Conservation (phyloP, 2,113 vertebrate species). For the Grammomys dolichurus region DNA sequence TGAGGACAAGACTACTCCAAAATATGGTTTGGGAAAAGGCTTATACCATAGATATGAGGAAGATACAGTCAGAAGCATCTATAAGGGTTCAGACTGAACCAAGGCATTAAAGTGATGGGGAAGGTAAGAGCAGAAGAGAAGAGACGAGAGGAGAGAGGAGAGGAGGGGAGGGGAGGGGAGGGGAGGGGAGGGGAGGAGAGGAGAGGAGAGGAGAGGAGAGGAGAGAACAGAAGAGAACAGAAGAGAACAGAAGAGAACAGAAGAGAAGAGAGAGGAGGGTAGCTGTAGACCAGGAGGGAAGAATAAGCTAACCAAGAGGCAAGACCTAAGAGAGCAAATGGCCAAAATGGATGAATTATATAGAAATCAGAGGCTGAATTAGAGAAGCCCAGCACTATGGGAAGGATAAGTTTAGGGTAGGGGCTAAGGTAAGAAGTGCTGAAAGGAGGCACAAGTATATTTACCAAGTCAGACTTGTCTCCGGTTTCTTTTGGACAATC, state of each 20-base stretch:
- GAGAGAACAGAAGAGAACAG: neutral
- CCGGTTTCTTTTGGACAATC: neutral
- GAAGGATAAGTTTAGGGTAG: neutral
- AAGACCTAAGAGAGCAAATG: neutral
- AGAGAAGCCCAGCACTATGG: neutral
- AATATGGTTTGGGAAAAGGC: too few species aligned
- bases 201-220: too few species aligned
- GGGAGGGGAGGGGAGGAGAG: too few species aligned
- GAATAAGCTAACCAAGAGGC: neutral
- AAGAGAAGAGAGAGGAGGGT: neutral
- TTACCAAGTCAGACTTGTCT: neutral
- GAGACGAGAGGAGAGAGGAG: neutral
- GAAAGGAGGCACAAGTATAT: neutral
- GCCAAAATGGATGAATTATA: neutral
- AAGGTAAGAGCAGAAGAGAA: neutral
- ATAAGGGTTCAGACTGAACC: neutral
- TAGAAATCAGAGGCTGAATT: neutral
- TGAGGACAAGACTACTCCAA: neutral
- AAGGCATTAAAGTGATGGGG: neutral
- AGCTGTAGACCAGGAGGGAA: neutral
- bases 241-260: neutral
- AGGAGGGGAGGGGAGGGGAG: too few species aligned
- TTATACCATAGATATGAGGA: neutral
- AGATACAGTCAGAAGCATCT: neutral
- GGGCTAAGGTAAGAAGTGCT: neutral